phyloP scores from a whole-genome alignment of 2,888 invertebrate species.

The Drosophila cracens region DNA sequence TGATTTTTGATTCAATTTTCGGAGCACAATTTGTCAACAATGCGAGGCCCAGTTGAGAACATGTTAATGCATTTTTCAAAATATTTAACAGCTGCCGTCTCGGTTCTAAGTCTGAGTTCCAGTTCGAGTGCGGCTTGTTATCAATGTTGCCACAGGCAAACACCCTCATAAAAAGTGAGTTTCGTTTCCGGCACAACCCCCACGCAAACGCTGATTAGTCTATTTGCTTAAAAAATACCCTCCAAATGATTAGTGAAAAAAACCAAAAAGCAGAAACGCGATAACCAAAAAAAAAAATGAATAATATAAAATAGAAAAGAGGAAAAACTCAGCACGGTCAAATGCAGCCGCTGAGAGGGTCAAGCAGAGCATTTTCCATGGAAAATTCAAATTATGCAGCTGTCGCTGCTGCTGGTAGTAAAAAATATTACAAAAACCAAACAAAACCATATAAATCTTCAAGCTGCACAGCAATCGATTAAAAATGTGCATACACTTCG shows the following conservation, averaged over 20 bases:
- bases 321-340: conserved; percentile 63
- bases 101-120: conserved; percentile 6
- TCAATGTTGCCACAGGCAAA: conserved; percentile 27
- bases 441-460: conserved; percentile 14
- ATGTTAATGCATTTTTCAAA: conserved; percentile 23
- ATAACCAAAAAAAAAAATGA: conserved; percentile 40
- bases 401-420: conserved; percentile 51
- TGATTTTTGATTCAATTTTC: conserved; percentile 65
- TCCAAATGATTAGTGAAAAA: conserved; percentile 54
- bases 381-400: conserved; percentile 69
- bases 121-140: conserved; percentile 20
- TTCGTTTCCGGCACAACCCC: conserved; percentile 64
- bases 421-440: conserved; percentile 38
- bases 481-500: conserved; percentile 43
- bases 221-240: conserved; percentile 75
- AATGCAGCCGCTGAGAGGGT: conserved; percentile 65
- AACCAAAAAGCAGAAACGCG: conserved; percentile 39
- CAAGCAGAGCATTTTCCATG: conserved; percentile 58
- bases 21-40: conserved; percentile 74
- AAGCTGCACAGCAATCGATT: conserved; percentile 54
- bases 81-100: conserved; percentile 44
- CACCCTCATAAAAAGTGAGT: conserved; percentile 67
- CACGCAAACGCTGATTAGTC: conserved; percentile 69
- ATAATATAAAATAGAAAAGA: conserved; percentile 22
- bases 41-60: conserved; percentile 15